Base-by-base conservation (phyloP, 1,140 invertebrate species). In the Microplitis demolitor region DNA sequence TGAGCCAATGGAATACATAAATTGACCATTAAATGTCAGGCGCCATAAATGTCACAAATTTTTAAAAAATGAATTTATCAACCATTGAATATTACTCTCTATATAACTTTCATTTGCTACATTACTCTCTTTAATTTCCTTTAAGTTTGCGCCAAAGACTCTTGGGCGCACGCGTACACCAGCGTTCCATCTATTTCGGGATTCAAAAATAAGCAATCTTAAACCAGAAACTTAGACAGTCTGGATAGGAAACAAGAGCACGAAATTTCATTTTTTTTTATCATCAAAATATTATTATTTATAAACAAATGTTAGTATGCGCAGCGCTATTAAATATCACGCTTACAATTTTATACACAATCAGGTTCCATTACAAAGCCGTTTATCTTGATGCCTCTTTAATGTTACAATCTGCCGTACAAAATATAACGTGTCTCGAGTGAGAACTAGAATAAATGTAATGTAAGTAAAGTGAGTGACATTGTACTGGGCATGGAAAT, bases 171-270 rank as follows among this genome's bases (percentile, higher is more conserved):
- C 11, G 39, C 39, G 39, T 11, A 45, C n/a, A 45, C 62, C 34
- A 56, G 54, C 35, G 33, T 51, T 35, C 50, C 58, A 79, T 82
- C 82, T 84, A 84, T 84, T 84, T 81, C 72, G 69, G 73, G 81
- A 78, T 78, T 79, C 45, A 77, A 81, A 83, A 84, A 84, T 79
- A 83, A 83, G 77, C 82, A 74, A 75, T 78, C 66, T 37, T 73
- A 71, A 69, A 66, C 62, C 58, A 66, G 71, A 77, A 75, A 66
- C 34, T 60, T 35, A 62, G 39, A n/a, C 53, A 66, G 39, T 62
- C 63, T 50, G 14, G 1, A 4, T 67, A 39, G 51, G 4, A 9
- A 58, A 64, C 45, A 64, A 70, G 39, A 45, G 39, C 39, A 45
- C 39, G 2, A 24, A 24, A 24, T 24, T 24, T 24, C 24, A 24